These are phyloP conservation scores for Chouioia cunea DNA, from an alignment of 2,888 invertebrate species.

Conservation along the genomic window DNA sequence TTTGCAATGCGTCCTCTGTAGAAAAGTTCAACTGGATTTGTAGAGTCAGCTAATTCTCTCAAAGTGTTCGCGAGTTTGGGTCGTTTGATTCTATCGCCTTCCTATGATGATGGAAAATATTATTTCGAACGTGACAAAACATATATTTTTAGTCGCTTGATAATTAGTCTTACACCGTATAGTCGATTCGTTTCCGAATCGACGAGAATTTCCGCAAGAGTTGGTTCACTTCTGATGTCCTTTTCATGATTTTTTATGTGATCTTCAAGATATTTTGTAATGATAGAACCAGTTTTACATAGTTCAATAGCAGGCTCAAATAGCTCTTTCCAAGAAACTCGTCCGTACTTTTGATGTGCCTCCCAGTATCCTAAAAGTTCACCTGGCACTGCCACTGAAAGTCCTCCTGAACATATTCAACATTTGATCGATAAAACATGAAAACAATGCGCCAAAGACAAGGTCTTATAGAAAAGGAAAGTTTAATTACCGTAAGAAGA, in stretches of 20 bases:
- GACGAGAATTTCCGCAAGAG: slow-evolving; percentile 71
- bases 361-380: slow-evolving; percentile 88
- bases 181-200: slow-evolving; percentile 57
- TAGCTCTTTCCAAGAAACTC: slow-evolving; percentile 82
- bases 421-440: slow-evolving; percentile 2
- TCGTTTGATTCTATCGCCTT: slow-evolving; percentile 76
- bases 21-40: slow-evolving; percentile 76
- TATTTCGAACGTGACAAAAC: background rate
- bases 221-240: slow-evolving; percentile 73
- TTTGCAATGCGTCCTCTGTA: slow-evolving; percentile 81
- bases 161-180: slow-evolving; percentile 55
- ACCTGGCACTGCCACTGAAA: slow-evolving; percentile 89
- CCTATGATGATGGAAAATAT: slow-evolving; percentile 49
- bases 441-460: background rate
- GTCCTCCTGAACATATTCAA: slow-evolving; percentile 70
- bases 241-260: slow-evolving; percentile 71
- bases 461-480: background rate
- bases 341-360: slow-evolving; percentile 80
- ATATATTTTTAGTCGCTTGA: no score
- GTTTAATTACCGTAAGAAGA: slow-evolving; percentile 62
- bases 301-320: slow-evolving; percentile 84
- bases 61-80: slow-evolving; percentile 79
- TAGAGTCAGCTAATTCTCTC: slow-evolving; percentile 72
- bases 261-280: slow-evolving; percentile 76
- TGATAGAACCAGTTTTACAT: slow-evolving; percentile 78